These are phyloP conservation scores for Tragulus kanchil DNA, from an alignment of 2,113 vertebrate species.

Conservation along the genomic window DNA sequence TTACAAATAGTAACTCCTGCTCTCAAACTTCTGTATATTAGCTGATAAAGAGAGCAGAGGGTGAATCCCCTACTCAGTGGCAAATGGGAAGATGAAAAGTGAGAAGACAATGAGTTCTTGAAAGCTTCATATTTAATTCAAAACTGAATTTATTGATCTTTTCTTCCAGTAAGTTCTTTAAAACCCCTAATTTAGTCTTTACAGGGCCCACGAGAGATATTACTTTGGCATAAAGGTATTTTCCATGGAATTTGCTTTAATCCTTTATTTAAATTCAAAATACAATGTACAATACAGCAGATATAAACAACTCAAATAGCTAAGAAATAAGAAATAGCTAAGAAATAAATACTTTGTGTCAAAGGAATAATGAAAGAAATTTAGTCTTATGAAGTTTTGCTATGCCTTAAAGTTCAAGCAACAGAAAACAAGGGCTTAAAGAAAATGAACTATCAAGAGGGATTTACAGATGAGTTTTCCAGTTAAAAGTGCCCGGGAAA, in stretches of 20 bases:
- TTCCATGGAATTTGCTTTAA: conserved; percentile 6
- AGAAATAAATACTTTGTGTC: not conserved
- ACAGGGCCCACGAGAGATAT: not conserved
- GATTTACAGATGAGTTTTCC: not conserved
- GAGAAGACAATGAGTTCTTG: not conserved
- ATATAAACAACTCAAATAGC: conserved; percentile 4
- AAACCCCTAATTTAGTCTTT: not conserved
- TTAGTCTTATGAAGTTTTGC: not conserved
- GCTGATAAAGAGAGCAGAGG: rapidly evolving
- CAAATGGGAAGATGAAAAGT: not conserved
- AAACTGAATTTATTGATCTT: conserved; percentile 38
- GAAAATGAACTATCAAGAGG: conserved; percentile 13
- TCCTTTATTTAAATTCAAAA: conserved; percentile 38
- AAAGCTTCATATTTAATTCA: conserved; percentile 63
- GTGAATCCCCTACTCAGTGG: not conserved
- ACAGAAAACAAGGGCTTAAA: conserved; percentile 8
- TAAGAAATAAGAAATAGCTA: not conserved
- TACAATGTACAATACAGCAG: not conserved
- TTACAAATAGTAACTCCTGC: not conserved
- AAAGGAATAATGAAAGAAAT: conserved; percentile 6
- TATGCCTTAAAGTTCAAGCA: conserved; percentile 40
- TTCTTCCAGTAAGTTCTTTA: not conserved
- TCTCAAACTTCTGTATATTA: not conserved
- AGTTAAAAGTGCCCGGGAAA: not conserved
- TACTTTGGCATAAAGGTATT: not conserved